These are phyloP conservation scores for Neosilurus mollespiculum DNA, from an alignment of 2,797 vertebrate species.

Conservation along the genomic window DNA sequence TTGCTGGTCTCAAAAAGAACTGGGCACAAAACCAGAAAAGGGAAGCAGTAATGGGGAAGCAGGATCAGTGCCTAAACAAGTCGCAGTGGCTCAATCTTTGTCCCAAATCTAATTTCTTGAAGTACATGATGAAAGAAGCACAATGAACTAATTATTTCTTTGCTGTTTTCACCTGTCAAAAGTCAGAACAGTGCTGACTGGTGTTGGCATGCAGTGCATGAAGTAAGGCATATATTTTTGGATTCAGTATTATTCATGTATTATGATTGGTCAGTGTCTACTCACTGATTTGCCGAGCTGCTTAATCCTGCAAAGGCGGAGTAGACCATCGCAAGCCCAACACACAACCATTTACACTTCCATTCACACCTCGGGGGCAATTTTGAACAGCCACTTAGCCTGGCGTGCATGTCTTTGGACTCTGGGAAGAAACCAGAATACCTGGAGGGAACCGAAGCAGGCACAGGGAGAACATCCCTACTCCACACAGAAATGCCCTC, in stretches of 20 bases:
- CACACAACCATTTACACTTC: too few species aligned
- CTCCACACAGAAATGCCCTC: too few species aligned
- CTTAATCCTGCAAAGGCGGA: too few species aligned
- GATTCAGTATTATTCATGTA: not conserved
- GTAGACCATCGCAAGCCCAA: too few species aligned
- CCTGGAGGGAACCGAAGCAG: too few species aligned
- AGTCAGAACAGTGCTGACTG: constrained; percentile 24
- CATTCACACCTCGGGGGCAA: too few species aligned
- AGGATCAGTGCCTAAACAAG: constrained; percentile 27
- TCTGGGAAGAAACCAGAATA: too few species aligned
- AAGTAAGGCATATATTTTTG: constrained; percentile 17
- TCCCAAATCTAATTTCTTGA: constrained; percentile 37
- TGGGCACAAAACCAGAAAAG: constrained; percentile 30
- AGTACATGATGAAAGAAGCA: constrained; percentile 40
- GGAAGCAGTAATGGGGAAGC: constrained; percentile 31
- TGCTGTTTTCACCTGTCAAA: constrained; percentile 46
- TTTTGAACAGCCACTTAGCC: too few species aligned
- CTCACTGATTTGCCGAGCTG: too few species aligned
- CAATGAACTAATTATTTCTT: constrained; percentile 52
- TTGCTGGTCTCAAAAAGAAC: constrained; percentile 31
- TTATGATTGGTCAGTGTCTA: constrained; percentile 39
- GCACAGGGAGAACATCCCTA: too few species aligned
- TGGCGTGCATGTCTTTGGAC: too few species aligned
- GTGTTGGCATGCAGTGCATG: constrained; percentile 22
- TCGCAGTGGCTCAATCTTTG: constrained; percentile 43